Evolutionary conservation across 2,888 invertebrate genomes (phyloP), one percentile per base, ranked within the genome.

Genomic region (Aphidoletes aphidimyza): DNA sequence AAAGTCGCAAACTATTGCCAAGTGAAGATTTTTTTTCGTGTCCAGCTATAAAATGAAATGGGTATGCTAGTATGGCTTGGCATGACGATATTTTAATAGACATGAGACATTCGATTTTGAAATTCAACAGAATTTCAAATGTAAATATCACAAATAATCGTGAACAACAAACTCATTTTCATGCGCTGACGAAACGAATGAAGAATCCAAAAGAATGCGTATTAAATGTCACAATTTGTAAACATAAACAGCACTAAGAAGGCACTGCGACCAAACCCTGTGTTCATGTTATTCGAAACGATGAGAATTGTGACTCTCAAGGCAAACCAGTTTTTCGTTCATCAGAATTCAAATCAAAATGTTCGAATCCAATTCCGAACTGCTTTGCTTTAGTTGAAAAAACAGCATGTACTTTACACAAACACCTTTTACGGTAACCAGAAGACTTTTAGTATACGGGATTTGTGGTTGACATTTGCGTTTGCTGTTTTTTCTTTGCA

Each of bases 181-280:
- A 47, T 17, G 22, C 54, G 2, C 39, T 39, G 39, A 39, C 39
- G 11, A 39, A 39, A n/a, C 54, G 22, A 22, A 69, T 3, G 22
- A 26, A 54, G 69, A 69, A 69, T 69, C 69, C 69, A 69, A 69
- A 69, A 69, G 69, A 69, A 69, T 69, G 69, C 69, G 30, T 69
- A 69, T 69, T 69, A 69, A 69, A 69, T 69, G 69, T 69, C 69
- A 69, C 69, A 69, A 69, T 69, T 69, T 69, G 69, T 69, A 69
- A 69, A 69, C 69, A 69, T 30, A 69, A 30, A 69, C 69, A 26
- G 30, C 30, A 69, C n/a, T 5, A 30, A 9, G 34, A 30, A 2
- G 2, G 30, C 34, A 69, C 69, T n/a, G n/a, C 69, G 6, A 8
- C 39, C 39, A 39, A 47, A 2, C 8, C 19, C 47, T 9, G 2